phyloP scores from a whole-genome alignment of 2,888 invertebrate genomes.

The Exephanes ischioxanthus region DNA sequence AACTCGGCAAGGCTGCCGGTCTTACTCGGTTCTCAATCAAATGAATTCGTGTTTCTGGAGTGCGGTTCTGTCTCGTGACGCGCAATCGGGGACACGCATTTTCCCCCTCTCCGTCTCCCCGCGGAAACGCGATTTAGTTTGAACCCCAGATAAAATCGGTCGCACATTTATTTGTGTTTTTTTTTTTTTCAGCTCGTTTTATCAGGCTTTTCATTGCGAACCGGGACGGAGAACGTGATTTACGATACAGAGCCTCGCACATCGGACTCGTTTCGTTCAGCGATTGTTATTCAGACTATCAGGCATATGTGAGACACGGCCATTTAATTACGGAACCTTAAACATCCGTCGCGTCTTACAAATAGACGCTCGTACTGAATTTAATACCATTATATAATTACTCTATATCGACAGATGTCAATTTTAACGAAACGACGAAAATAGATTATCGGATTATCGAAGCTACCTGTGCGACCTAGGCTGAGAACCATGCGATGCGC shows the following conservation, averaged over 20 bases:
- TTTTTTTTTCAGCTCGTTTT: neutral
- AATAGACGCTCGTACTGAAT: neutral
- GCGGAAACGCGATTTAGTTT: neutral
- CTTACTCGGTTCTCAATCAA: neutral
- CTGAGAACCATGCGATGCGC: neutral
- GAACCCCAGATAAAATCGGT: neutral
- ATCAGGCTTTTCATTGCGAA: conserved; percentile 12
- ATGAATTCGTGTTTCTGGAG: neutral
- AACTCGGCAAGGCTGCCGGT: neutral
- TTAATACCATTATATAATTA: neutral
- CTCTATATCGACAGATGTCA: neutral
- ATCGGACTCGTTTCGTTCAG: neutral
- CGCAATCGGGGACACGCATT: conserved; percentile 10
- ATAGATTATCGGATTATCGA: conserved; percentile 1
- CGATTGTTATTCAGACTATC: neutral
- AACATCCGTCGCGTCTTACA: neutral
- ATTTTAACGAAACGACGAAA: neutral
- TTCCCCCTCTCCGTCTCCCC: neutral
- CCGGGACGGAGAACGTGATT: neutral
- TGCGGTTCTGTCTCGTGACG: neutral
- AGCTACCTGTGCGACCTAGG: neutral
- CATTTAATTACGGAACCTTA: neutral
- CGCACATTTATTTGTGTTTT: neutral
- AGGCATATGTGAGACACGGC: neutral
- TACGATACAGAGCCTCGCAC: neutral